phyloP scores from a whole-genome alignment of 2,888 invertebrate species.

The Synergus gifuensis region DNA sequence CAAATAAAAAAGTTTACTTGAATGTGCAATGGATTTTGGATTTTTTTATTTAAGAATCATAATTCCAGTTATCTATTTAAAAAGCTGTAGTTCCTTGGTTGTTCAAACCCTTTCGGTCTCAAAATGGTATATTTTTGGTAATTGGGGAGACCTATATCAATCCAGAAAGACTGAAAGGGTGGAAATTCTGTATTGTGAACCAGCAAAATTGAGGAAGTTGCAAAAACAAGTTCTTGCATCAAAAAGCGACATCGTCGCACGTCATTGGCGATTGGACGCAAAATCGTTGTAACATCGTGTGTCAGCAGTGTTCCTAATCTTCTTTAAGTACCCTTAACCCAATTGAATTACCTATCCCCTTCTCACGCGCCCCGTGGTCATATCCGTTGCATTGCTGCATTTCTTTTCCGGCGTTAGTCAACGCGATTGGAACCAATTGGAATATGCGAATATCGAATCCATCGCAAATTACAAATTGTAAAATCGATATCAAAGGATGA shows the following conservation, averaged over 20 bases:
- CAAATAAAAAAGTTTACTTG: no score
- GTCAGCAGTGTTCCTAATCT: conserved; percentile 75
- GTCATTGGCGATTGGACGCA: conserved; percentile 58
- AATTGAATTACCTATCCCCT: conserved; percentile 72
- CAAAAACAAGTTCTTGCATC: conserved; percentile 31
- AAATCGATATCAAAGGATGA: conserved; percentile 18
- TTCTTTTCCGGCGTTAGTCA: conserved; percentile 44
- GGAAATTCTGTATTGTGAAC: not conserved
- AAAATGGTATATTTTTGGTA: no score
- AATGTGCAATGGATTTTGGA: no score
- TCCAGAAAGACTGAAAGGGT: not conserved
- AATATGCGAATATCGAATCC: conserved; percentile 25
- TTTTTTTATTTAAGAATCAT: no score
- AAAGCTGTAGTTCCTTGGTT: no score
- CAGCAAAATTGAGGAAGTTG: not conserved
- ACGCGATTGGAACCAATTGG: conserved; percentile 24
- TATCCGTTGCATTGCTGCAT: conserved; percentile 53
- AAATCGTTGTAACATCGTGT: conserved; percentile 60
- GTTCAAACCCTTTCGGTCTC: no score
- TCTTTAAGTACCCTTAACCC: conserved; percentile 74
- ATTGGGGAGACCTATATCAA: no score
- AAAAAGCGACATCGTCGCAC: conserved; percentile 6
- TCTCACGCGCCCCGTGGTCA: conserved; percentile 54
- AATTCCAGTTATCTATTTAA: no score
- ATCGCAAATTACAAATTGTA: conserved; percentile 21